These are phyloP conservation scores for Lissocephala sabroskyi DNA, from an alignment of 2,888 invertebrate genomes.

Conservation along the genomic window DNA sequence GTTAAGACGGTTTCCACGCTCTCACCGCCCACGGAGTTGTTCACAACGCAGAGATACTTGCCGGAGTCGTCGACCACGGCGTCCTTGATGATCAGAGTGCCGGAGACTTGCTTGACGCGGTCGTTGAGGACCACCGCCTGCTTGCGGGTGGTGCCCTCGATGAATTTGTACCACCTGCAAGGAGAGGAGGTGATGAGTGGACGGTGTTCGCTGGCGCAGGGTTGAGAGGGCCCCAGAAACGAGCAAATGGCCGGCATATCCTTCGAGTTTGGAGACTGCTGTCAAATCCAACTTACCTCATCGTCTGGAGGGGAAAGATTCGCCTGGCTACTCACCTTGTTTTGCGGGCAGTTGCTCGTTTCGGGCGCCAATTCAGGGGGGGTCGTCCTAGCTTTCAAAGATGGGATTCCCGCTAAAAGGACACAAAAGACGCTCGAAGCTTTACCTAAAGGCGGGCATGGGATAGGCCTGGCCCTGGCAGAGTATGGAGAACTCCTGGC, in stretches of 20 bases:
- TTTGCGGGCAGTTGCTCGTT: too few species aligned
- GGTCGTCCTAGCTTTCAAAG: too few species aligned
- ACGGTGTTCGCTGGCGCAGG: too few species aligned
- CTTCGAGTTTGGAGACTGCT: too few species aligned
- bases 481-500: constrained; percentile 77
- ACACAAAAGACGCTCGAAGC: constrained; percentile 27
- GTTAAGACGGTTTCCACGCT: constrained; percentile 93
- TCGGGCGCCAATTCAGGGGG: too few species aligned
- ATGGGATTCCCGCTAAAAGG: too few species aligned
- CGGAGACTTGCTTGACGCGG: constrained; percentile 92
- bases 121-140: constrained; percentile 92
- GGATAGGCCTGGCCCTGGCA: constrained; percentile 85
- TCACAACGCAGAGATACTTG: constrained; percentile 94
- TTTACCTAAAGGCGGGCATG: constrained; percentile 83
- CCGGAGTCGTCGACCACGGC: constrained; percentile 94
- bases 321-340: too few species aligned
- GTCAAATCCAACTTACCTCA: too few species aligned
- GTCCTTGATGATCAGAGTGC: constrained; percentile 92
- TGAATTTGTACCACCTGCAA: constrained; percentile 95
- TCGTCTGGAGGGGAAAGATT: too few species aligned
- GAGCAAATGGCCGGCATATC: too few species aligned
- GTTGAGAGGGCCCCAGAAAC: constrained; percentile 30
- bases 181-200: too few species aligned
- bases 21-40: constrained; percentile 95
- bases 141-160: constrained; percentile 88